Percentiles rank a stretch among this genome's conserved stretches.
These are phyloP conservation scores for Pseudonaja textilis DNA, from an alignment of 2,113 vertebrate species.

Conservation along the genomic window DNA sequence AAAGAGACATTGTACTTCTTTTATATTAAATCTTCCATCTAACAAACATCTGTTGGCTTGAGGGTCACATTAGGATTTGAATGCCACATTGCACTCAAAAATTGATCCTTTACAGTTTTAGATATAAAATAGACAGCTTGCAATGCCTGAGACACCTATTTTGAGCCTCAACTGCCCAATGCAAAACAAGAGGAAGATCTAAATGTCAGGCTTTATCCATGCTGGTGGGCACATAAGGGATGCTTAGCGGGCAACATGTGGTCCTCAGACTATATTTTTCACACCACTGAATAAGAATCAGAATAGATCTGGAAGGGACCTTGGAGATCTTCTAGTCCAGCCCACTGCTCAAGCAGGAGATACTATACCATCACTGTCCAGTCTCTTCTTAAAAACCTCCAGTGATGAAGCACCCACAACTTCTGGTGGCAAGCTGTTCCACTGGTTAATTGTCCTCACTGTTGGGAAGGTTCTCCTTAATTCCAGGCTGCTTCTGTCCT, in stretches of 20 bases:
- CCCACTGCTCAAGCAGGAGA: too few species aligned
- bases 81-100: background rate
- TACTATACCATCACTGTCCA: too few species aligned
- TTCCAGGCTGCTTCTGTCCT: too few species aligned
- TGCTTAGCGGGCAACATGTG: background rate
- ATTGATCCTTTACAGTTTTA: background rate
- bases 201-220: background rate
- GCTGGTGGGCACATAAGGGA: background rate
- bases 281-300: background rate
- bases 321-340: too few species aligned
- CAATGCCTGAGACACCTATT: background rate
- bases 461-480: too few species aligned
- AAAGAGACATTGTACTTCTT: background rate
- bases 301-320: too few species aligned
- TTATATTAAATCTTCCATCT: background rate
- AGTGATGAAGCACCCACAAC: too few species aligned
- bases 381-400: too few species aligned
- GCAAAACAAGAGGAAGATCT: background rate
- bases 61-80: background rate
- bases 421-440: too few species aligned
- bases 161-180: background rate
- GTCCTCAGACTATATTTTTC: background rate
- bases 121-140: background rate
- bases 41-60: background rate
- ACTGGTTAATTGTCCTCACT: too few species aligned